phyloP scores from a whole-genome alignment of 2,797 vertebrate species.

The Platyrinchus mystaceus region DNA sequence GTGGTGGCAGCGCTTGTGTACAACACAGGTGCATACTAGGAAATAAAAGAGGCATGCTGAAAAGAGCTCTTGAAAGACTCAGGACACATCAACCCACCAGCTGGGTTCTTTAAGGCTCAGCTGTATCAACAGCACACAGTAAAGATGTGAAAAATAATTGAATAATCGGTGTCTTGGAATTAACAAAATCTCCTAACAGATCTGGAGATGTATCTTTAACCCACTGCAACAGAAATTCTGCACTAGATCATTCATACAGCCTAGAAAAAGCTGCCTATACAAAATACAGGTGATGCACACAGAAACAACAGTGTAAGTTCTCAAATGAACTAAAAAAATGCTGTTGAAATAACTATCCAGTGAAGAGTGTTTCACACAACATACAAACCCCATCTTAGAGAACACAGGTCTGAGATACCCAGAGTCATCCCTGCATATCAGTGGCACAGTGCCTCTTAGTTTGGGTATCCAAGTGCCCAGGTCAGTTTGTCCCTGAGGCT shows the following conservation, averaged over 20 bases:
- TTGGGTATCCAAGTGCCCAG: neutral
- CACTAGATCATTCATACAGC: neutral
- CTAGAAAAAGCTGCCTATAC: neutral
- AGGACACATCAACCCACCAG: neutral
- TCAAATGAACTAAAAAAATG: neutral
- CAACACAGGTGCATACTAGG: conserved; percentile 95
- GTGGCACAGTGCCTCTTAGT: rapidly evolving
- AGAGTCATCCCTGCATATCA: neutral
- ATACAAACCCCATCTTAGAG: neutral
- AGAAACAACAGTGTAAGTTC: neutral
- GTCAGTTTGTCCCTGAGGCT: neutral
- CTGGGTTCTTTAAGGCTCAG: neutral
- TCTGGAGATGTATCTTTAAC: neutral
- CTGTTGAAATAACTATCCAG: neutral
- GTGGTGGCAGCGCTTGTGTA: conserved; percentile 97
- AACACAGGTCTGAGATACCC: neutral
- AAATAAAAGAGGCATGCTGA: conserved; percentile 56
- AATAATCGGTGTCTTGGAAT: neutral
- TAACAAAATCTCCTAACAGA: neutral
- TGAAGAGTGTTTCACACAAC: neutral
- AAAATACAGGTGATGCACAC: neutral
- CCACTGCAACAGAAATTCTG: neutral
- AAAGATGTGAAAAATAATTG: neutral
- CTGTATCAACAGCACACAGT: neutral
- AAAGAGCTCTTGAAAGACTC: neutral